Evolutionary conservation across 2,888 invertebrate genomes (phyloP), one percentile per base, ranked within the genome.

Genomic region (Agrotis segetum): DNA sequence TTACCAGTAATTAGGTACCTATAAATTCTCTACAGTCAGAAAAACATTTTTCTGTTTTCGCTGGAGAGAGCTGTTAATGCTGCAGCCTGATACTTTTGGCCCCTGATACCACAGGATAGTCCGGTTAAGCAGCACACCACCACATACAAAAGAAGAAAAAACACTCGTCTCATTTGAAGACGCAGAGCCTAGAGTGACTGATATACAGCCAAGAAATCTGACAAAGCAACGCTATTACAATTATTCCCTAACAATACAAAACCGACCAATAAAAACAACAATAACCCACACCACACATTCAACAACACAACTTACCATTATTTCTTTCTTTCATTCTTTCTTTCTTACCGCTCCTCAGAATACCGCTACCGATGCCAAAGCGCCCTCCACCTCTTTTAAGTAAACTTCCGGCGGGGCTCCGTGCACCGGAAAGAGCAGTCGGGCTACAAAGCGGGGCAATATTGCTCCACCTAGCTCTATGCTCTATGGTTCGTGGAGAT

Each of bases 341-440:
- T 14, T n/a, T 34, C 56, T 56, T n/a, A 56, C 74, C 82, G 76
- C 73, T 55, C 61, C 67, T 81, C 82, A 62, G 63, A 82, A 86
- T 83, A 86, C 46, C 61, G 46, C 78, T 71, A 60, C 71, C 63
- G 71, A 71, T 81, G 81, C 77, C 71, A 62, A 71, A 68, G 66
- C 73, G 67, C 79, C 79, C 77, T 82, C 82, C 84, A 81, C 83
- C 86, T 83, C 83, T 83, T 85, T 82, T 89, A 88, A 90, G 89
- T 90, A 90, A 90, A 90, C 90, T 87, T 90, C 90, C 89, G 87
- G 56, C 19, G 62, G 68, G 76, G 85, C 83, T 86, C 82, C 88
- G 84, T 80, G 80, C 82, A 80, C 86, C 90, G 90, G 89, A 84
- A 87, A 81, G 84, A 84, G 81, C 84, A 82, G 84, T 71, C 83